A percentile compares a stretch with the other conserved stretches of the same genome.
Evolutionary conservation across 2,797 vertebrate genomes (phyloP).

Genomic region (Melanotaenia nigrans): DNA sequence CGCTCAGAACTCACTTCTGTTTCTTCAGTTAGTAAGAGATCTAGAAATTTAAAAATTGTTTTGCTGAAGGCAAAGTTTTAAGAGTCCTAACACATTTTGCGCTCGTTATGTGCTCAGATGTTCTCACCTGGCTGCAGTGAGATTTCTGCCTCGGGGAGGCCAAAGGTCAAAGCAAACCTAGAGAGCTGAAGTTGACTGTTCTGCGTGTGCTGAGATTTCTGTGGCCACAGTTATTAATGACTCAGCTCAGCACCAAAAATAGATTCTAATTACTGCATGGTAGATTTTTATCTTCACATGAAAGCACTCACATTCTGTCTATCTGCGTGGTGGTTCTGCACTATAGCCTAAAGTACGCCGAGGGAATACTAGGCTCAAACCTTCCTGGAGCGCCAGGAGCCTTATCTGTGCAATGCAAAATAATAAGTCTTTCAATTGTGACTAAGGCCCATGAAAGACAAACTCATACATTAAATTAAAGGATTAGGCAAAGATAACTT

Average conservation of each 20-base stretch:
- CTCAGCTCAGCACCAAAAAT: slow-evolving; percentile 31
- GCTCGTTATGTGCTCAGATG: slow-evolving; percentile 5
- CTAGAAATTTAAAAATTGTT: slow-evolving; percentile 8
- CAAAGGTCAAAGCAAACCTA: slow-evolving; percentile 45
- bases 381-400: slow-evolving; percentile 8
- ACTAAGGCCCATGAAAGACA: background rate
- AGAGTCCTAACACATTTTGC: slow-evolving; percentile 42
- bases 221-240: slow-evolving; percentile 32
- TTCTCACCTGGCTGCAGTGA: slow-evolving; percentile 42
- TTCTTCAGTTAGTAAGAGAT: background rate
- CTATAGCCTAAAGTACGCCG: background rate
- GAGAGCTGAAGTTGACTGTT: slow-evolving; percentile 6
- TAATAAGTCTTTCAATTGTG: slow-evolving; percentile 9
- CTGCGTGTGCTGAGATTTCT: slow-evolving; percentile 26
- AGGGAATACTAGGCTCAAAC: slow-evolving; percentile 15
- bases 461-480: slow-evolving; percentile 1
- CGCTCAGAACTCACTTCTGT: slow-evolving; percentile 1
- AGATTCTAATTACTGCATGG: slow-evolving; percentile 42
- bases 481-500: background rate
- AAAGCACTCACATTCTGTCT: slow-evolving; percentile 16
- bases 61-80: slow-evolving; percentile 16
- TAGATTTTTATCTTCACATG: slow-evolving; percentile 35
- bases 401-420: background rate
- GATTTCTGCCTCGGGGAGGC: slow-evolving; percentile 36
- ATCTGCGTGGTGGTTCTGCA: slow-evolving; percentile 6